Conservation (phyloP, 1,140 invertebrate species). For the Drosophila teissieri region DNA sequence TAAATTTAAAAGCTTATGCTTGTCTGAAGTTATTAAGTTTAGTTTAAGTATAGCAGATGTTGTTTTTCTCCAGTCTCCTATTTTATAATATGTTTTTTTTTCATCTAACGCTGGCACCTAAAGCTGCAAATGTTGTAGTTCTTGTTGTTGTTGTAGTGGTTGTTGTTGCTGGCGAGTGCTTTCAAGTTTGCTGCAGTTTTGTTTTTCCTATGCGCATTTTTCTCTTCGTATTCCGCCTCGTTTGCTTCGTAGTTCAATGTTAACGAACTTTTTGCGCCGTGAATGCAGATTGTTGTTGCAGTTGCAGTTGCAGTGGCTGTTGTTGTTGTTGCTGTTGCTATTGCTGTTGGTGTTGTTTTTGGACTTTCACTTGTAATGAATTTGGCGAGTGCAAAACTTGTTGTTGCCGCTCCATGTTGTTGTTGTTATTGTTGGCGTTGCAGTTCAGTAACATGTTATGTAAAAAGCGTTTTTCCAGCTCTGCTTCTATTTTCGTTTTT, state of each 20-base stretch:
- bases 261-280: slow-evolving; percentile 81
- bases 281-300: slow-evolving; percentile 43
- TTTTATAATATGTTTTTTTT: slow-evolving; percentile 11
- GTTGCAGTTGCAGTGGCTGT: slow-evolving; percentile 18
- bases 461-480: slow-evolving; percentile 83
- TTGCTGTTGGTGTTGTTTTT: slow-evolving; percentile 46
- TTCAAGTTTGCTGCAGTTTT: slow-evolving; percentile 47
- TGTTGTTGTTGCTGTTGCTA: slow-evolving; percentile 11
- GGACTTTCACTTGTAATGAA: slow-evolving; percentile 81
- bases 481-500: slow-evolving; percentile 56
- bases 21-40: neutral
- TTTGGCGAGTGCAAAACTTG: slow-evolving; percentile 75
- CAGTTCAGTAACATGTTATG: slow-evolving; percentile 85
- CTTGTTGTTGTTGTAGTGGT: neutral
- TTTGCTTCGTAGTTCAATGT: slow-evolving; percentile 83
- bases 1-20: too few species aligned
- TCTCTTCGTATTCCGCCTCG: slow-evolving; percentile 52
- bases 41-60: too few species aligned
- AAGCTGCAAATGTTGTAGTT: slow-evolving; percentile 5
- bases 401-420: slow-evolving; percentile 51
- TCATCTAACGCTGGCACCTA: slow-evolving; percentile 12
- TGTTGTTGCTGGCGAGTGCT: slow-evolving; percentile 3
- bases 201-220: slow-evolving; percentile 34
- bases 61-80: neutral
- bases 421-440: slow-evolving; percentile 56